Evolutionary conservation across 2,888 invertebrate species (phyloP), one percentile per base, ranked within the genome.

Genomic region (Conistra vaccinii): DNA sequence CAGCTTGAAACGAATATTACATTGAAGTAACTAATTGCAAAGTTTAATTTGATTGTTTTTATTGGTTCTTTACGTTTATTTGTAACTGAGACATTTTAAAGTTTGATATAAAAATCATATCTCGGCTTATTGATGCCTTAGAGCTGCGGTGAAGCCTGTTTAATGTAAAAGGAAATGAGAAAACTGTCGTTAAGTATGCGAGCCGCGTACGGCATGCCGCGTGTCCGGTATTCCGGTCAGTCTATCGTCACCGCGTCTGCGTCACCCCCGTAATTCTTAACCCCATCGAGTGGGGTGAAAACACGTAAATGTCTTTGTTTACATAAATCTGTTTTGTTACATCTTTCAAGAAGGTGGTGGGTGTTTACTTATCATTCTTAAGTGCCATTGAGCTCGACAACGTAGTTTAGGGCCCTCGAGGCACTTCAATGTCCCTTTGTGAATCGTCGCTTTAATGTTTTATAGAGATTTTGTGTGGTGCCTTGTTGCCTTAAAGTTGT

Each of bases 281-380:
- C 79, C 79, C 82, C 69, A 81, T 84, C 77, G 71, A 85, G 83
- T 79, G 83, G 86, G 86, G 85, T 84, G 80, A 84, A 88, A 86
- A 83, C 81, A 83, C 85, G 84, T 85, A 88, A 88, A 86, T 83
- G 78, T 85, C 88, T 87, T 88, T 90, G 89, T 92, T 91, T 91
- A 89, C 89, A 86, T 78, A 84, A 78, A 83, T 88, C 83, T 89
- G 86, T 89, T 88, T 87, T 88, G 88, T 89, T 81, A 81, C 82
- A 89, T 87, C 83, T 87, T 87, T 87, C 81, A 85, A 90, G 88
- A 89, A 87, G 83, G 87, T 90, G 90, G 81, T 90, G 89, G 89
- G 87, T 91, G 90, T 92, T 92, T 91, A 92, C 93, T 93, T 93
- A 93, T 92, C 92, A 92, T 90, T 90, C 89, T 88, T 85, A 89